These are phyloP conservation scores for Melanaphis sacchari DNA, from an alignment of 1,140 invertebrate genomes.

Conservation along the genomic window DNA sequence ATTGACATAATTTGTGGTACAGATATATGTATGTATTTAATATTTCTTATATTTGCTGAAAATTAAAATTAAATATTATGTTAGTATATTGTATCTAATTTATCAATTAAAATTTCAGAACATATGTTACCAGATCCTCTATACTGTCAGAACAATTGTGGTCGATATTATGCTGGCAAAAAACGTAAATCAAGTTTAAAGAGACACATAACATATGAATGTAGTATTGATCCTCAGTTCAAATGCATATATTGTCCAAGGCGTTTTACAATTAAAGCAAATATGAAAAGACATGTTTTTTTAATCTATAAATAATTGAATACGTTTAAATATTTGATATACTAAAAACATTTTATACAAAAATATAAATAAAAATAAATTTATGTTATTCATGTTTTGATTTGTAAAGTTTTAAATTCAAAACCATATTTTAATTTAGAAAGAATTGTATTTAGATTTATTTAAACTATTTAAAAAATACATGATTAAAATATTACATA, in stretches of 20 bases:
- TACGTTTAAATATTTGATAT: background rate
- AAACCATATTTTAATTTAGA: background rate
- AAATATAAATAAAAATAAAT: background rate
- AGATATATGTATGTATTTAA: background rate
- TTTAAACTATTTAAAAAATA: background rate
- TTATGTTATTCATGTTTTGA: background rate
- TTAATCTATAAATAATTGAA: conserved; percentile 53
- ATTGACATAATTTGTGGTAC: background rate
- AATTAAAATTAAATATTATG: background rate
- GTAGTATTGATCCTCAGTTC: conserved; percentile 58
- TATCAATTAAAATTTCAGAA: background rate
- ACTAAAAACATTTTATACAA: background rate
- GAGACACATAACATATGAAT: conserved; percentile 60
- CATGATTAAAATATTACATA: background rate
- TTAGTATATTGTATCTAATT: background rate
- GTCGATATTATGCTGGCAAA: conserved; percentile 60
- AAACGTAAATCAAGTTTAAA: conserved; percentile 57
- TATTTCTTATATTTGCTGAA: background rate
- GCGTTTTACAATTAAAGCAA: conserved; percentile 62
- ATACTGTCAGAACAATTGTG: background rate
- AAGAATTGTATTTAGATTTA: background rate
- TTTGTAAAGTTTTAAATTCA: too few relatives aligned
- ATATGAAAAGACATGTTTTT: conserved; percentile 60
- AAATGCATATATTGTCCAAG: conserved; percentile 52
- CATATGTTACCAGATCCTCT: background rate